Conservation (phyloP, 1,140 invertebrate species). For the Drosophila varians region DNA sequence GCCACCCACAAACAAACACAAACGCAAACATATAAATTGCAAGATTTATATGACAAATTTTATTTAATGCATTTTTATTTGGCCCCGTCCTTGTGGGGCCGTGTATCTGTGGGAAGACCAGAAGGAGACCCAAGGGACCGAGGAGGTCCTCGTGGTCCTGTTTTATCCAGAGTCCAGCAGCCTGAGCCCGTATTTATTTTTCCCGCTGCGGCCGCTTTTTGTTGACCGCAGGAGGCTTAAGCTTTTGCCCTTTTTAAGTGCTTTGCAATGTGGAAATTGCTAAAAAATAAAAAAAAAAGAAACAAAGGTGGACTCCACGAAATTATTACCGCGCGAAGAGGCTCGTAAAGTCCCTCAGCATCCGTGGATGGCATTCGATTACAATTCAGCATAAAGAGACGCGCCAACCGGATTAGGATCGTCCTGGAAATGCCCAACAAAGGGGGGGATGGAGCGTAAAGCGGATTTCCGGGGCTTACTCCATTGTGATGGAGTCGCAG, state of each 20-base stretch:
- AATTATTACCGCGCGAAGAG: conserved; percentile 28
- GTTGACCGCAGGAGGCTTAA: conserved; percentile 45
- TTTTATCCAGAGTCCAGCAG: conserved; percentile 32
- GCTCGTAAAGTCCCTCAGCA: conserved; percentile 24
- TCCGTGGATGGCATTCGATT: conserved; percentile 17
- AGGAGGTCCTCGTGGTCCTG: conserved; percentile 30
- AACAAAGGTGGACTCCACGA: conserved; percentile 13
- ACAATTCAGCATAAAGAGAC: conserved; percentile 20
- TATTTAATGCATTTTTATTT: conserved; percentile 81
- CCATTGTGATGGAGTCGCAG: conserved; percentile 42
- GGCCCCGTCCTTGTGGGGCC: conserved; percentile 1
- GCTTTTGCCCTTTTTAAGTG: conserved; percentile 46
- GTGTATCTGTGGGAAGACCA: neutral
- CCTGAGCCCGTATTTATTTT: conserved; percentile 50
- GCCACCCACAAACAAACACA: conserved; percentile 26
- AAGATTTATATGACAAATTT: conserved; percentile 82
- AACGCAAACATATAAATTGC: conserved; percentile 73
- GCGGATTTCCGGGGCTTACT: conserved; percentile 46
- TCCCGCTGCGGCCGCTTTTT: conserved; percentile 45
- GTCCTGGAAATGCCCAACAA: conserved; percentile 12
- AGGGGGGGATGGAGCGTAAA: conserved; percentile 17
- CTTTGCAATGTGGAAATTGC: conserved; percentile 42
- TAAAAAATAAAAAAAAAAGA: conserved; percentile 27
- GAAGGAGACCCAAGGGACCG: conserved; percentile 26
- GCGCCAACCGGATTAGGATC: conserved; percentile 1